Conservation (phyloP, 2,797 vertebrate species). For the Pangasius macronema region DNA sequence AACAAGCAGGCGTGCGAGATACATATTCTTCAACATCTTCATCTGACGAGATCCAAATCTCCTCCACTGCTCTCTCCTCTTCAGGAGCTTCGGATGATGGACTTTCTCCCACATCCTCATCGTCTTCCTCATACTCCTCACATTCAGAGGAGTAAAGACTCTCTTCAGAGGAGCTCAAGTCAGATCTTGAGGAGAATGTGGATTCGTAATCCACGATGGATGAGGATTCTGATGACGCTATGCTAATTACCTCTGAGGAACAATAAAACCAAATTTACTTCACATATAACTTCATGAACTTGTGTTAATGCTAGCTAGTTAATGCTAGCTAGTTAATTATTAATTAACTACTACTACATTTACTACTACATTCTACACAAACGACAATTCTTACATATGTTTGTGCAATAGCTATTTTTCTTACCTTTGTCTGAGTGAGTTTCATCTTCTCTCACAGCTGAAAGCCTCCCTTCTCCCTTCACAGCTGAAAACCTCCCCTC, state of each 20-base stretch:
- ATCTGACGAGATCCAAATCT: slow-evolving; percentile 71
- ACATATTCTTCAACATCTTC: slow-evolving; percentile 66
- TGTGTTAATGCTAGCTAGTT: not conserved
- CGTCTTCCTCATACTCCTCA: slow-evolving; percentile 58
- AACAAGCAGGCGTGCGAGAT: slow-evolving; percentile 9
- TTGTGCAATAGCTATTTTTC: not conserved
- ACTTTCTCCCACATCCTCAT: slow-evolving; percentile 53
- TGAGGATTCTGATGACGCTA: slow-evolving; percentile 67
- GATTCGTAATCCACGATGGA: slow-evolving; percentile 28
- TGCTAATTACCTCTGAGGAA: slow-evolving; percentile 68
- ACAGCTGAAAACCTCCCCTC: slow-evolving; percentile 61
- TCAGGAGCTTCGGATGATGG: slow-evolving; percentile 49
- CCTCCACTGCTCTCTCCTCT: slow-evolving; percentile 59
- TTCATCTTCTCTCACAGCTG: slow-evolving; percentile 69
- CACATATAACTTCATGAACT: not conserved
- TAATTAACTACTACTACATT: not conserved
- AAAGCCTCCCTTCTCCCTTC: slow-evolving; percentile 40
- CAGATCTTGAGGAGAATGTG: slow-evolving; percentile 39
- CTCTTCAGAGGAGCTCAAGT: slow-evolving; percentile 74
- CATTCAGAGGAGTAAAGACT: slow-evolving; percentile 78
- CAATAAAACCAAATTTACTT: not conserved
- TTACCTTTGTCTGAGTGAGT: slow-evolving; percentile 77
- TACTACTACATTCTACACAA: not conserved
- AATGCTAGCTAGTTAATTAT: not conserved
- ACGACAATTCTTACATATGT: not conserved